A percentile compares a stretch with the other conserved stretches of the same genome.
phyloP scores from a whole-genome alignment of 2,797 vertebrate species.

The Bovichtus variegatus region DNA sequence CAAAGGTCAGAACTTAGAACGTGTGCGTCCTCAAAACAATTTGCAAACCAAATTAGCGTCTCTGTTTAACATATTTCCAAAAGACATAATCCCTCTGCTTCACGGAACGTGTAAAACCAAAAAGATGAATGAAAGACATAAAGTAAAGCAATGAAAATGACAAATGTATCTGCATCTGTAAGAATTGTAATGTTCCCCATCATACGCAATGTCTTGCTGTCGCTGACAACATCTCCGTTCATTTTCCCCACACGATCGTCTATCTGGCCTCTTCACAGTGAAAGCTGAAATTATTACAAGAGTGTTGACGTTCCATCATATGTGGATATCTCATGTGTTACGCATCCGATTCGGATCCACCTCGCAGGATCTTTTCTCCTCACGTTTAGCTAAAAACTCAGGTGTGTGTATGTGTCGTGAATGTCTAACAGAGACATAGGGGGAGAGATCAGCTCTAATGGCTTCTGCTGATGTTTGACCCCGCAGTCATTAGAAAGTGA shows the following conservation, averaged over 20 bases:
- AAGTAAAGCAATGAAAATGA: not conserved
- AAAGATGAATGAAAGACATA: not conserved
- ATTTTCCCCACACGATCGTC: not conserved
- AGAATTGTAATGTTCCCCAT: not conserved
- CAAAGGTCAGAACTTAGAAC: not conserved
- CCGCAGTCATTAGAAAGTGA: constrained; percentile 43
- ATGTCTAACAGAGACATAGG: not conserved
- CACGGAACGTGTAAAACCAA: not conserved
- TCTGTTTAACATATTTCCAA: not conserved
- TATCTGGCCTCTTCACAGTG: not conserved
- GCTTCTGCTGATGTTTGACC: constrained; percentile 47
- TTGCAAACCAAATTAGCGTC: not conserved
- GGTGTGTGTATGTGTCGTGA: constrained; percentile 14
- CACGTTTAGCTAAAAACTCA: not conserved
- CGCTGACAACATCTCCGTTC: not conserved
- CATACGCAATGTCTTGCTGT: not conserved
- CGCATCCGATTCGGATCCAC: not conserved
- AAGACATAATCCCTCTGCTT: not conserved
- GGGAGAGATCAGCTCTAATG: constrained; percentile 19
- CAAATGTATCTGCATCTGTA: not conserved
- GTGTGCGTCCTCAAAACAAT: constrained; percentile 2
- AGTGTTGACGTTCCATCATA: not conserved
- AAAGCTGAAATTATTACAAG: not conserved
- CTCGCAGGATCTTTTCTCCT: constrained; percentile 3
- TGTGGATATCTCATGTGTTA: not conserved